Conservation (phyloP, 2,888 invertebrate species). For the Pterostichus madidus region DNA sequence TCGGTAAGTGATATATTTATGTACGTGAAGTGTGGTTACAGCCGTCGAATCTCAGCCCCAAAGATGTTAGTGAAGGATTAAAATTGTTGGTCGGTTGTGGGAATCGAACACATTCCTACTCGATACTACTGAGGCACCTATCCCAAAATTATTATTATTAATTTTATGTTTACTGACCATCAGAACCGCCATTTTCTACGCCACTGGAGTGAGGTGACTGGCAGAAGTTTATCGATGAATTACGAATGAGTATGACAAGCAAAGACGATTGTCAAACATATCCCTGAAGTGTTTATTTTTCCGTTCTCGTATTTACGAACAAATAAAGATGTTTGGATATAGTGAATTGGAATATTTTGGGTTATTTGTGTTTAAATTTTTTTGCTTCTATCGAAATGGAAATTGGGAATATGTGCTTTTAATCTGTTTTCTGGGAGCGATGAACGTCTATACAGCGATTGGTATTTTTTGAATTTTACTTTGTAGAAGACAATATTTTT, state of each 20-base stretch:
- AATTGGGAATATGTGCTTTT: background rate
- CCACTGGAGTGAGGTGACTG: background rate
- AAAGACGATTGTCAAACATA: conserved; percentile 16
- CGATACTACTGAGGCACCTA: no score
- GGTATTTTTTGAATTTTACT: no score
- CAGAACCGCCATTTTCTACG: background rate
- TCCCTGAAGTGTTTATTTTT: conserved; percentile 18
- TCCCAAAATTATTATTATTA: background rate
- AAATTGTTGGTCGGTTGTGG: no score
- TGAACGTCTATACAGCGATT: background rate
- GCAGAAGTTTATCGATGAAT: background rate
- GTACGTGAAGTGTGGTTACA: no score
- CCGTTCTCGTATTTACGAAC: conserved; percentile 7
- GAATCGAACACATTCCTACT: no score
- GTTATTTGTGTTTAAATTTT: conserved; percentile 8
- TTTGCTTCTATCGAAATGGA: background rate
- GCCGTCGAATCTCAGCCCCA: no score
- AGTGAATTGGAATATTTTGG: background rate
- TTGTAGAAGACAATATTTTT: background rate
- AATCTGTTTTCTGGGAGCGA: background rate
- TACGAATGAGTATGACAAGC: conserved; percentile 3
- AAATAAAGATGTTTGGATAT: conserved; percentile 30
- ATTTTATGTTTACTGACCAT: no score
- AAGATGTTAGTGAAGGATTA: no score
- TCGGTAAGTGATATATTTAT: no score